A percentile compares a stretch with the other conserved stretches of the same genome.
phyloP scores from a whole-genome alignment of 1,140 invertebrate genomes.

The Holcopasites calliopsidis region DNA sequence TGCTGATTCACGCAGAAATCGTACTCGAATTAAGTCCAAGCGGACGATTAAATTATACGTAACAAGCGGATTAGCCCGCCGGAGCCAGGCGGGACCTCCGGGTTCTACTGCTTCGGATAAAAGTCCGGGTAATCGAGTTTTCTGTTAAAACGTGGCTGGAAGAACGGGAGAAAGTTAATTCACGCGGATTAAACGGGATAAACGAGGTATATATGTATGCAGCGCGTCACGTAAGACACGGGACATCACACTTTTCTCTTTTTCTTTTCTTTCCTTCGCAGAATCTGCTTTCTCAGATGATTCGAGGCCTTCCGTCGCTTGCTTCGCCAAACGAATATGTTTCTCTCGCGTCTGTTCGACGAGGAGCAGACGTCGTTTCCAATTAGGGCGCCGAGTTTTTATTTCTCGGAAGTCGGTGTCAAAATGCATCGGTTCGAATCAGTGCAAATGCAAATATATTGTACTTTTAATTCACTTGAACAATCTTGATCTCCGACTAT shows the following conservation, averaged over 20 bases:
- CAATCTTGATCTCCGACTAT: too few relatives aligned
- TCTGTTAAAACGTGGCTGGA: neutral
- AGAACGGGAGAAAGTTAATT: slow-evolving; percentile 33
- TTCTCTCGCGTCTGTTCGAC: too few relatives aligned
- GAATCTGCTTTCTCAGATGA: neutral
- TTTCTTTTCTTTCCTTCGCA: neutral
- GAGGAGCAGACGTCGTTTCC: too few relatives aligned
- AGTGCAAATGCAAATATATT: too few relatives aligned
- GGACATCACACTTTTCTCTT: neutral
- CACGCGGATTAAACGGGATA: slow-evolving; percentile 10
- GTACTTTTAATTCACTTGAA: too few relatives aligned
- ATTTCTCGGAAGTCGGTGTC: too few relatives aligned
- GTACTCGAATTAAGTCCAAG: too few relatives aligned
- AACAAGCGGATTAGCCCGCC: too few relatives aligned
- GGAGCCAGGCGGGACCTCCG: too few relatives aligned
- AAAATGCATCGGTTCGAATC: too few relatives aligned
- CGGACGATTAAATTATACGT: neutral
- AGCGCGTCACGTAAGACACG: slow-evolving; percentile 18
- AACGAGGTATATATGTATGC: slow-evolving; percentile 6
- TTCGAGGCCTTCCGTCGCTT: neutral
- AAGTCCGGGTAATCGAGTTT: neutral
- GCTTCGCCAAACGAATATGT: neutral
- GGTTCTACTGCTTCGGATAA: neutral
- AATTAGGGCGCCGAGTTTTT: too few relatives aligned
- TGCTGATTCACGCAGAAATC: too few relatives aligned